phyloP scores from a whole-genome alignment of 2,797 vertebrate genomes.

The Sandelia bainsii region DNA sequence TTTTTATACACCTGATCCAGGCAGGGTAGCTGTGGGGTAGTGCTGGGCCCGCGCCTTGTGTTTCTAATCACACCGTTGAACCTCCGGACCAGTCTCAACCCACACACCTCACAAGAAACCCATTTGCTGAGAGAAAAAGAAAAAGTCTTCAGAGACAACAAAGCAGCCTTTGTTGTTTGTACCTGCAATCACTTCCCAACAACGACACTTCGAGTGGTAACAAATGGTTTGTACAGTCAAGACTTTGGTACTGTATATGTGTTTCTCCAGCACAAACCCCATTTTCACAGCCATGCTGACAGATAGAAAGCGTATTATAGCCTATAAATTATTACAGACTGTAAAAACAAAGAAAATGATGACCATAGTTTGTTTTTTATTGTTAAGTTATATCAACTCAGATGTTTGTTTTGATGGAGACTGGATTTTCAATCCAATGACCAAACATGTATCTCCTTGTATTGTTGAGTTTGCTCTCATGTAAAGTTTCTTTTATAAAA shows the following conservation, averaged over 20 bases:
- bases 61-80: conserved; percentile 73
- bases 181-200: conserved; percentile 24
- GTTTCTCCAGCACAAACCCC: conserved; percentile 70
- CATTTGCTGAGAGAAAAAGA: conserved; percentile 32
- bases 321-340: conserved; percentile 86
- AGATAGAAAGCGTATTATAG: conserved; percentile 75
- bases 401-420: conserved; percentile 83
- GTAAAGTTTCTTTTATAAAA: conserved; percentile 79
- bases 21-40: conserved; percentile 69
- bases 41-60: conserved; percentile 56
- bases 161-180: conserved; percentile 62
- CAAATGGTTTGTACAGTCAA: conserved; percentile 42
- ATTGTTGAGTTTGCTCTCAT: conserved; percentile 81
- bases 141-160: conserved; percentile 59
- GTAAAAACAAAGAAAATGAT: conserved; percentile 78
- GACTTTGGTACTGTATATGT: conserved; percentile 62
- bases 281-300: conserved; percentile 60
- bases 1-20: conserved; percentile 79
- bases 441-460: conserved; percentile 87
- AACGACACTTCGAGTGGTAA: conserved; percentile 33
- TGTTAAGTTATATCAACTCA: conserved; percentile 88
- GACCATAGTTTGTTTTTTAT: conserved; percentile 77
- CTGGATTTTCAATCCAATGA: conserved; percentile 89
- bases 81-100: conserved; percentile 61
- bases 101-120: conserved; percentile 74